A percentile compares a stretch with the other conserved stretches of the same genome.
phyloP scores from a whole-genome alignment of 2,888 invertebrate species.

The Sceliomorpha sp. region DNA sequence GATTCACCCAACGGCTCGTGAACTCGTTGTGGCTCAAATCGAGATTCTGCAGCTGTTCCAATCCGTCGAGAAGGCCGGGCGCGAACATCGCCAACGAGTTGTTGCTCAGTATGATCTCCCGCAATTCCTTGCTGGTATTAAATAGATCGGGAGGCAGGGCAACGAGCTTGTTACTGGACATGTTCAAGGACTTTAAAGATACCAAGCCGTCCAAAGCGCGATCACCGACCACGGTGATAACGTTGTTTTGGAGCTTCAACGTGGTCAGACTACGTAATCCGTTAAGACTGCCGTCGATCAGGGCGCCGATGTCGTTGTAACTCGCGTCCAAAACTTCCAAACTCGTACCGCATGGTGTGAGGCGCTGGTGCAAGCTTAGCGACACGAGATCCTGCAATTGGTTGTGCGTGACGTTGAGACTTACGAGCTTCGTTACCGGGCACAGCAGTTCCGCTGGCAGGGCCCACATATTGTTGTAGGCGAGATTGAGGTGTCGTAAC shows the following conservation, averaged over 20 bases:
- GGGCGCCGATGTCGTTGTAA: constrained; percentile 86
- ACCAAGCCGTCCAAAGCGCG: constrained; percentile 87
- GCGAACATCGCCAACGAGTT: constrained; percentile 89
- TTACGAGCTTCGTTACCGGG: constrained; percentile 85
- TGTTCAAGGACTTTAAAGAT: constrained; percentile 86
- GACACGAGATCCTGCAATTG: constrained; percentile 89
- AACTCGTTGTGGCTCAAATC: constrained; percentile 88
- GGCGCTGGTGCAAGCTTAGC: constrained; percentile 88
- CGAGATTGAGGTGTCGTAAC: constrained; percentile 86
- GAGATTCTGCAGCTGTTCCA: constrained; percentile 87
- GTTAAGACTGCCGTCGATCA: constrained; percentile 87
- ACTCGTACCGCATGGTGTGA: constrained; percentile 86
- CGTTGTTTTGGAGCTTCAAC: constrained; percentile 88
- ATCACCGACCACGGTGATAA: constrained; percentile 87
- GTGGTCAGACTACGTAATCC: constrained; percentile 86
- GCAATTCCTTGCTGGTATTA: constrained; percentile 86
- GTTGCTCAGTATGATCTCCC: constrained; percentile 88
- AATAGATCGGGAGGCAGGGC: constrained; percentile 90
- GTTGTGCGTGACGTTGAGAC: constrained; percentile 88
- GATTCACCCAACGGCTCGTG: constrained; percentile 89
- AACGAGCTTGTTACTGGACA: constrained; percentile 89
- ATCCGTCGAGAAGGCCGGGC: constrained; percentile 87
- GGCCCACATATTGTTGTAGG: constrained; percentile 89
- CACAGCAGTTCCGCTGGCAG: constrained; percentile 88
- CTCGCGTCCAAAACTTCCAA: constrained; percentile 88